phyloP scores from a whole-genome alignment of 2,113 vertebrate genomes.

The Epinephelus lanceolatus region DNA sequence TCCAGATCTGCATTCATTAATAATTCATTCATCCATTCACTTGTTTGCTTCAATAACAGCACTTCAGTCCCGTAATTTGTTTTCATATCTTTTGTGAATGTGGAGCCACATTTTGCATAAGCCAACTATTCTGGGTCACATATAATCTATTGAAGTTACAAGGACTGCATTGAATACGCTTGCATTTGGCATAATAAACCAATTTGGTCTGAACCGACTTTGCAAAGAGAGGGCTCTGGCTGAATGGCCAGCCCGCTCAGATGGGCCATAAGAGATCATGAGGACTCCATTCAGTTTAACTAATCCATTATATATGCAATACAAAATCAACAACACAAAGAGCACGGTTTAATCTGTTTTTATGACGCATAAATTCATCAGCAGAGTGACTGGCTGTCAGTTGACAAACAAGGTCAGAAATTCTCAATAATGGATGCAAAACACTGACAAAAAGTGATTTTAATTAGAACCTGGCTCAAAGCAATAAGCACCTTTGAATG shows the following conservation, averaged over 20 bases:
- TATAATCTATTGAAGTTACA: constrained; percentile 73
- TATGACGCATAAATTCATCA: constrained; percentile 63
- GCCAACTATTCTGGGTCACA: constrained; percentile 52
- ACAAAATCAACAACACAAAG: constrained; percentile 75
- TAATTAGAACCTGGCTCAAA: constrained; percentile 77
- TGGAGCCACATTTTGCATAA: constrained; percentile 66
- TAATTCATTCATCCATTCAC: constrained; percentile 26
- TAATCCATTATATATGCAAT: constrained; percentile 74
- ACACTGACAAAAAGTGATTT: constrained; percentile 72
- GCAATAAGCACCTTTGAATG: constrained; percentile 74
- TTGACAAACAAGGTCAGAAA: constrained; percentile 65
- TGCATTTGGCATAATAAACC: constrained; percentile 71
- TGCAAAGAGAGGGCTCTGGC: constrained; percentile 51
- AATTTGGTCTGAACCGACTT: constrained; percentile 72
- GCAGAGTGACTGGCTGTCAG: constrained; percentile 62
- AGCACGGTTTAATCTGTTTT: constrained; percentile 68
- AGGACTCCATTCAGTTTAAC: constrained; percentile 49
- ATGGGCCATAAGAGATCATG: constrained; percentile 54
- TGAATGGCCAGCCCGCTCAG: constrained; percentile 65
- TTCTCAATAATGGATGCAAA: constrained; percentile 73
- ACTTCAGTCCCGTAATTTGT: constrained; percentile 41
- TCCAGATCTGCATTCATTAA: constrained; percentile 16
- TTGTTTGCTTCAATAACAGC: constrained; percentile 43
- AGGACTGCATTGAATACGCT: constrained; percentile 54
- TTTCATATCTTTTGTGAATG: constrained; percentile 42